Base-by-base conservation (phyloP, 2,797 vertebrate genomes). In the Hydrocynus forskahlii region DNA sequence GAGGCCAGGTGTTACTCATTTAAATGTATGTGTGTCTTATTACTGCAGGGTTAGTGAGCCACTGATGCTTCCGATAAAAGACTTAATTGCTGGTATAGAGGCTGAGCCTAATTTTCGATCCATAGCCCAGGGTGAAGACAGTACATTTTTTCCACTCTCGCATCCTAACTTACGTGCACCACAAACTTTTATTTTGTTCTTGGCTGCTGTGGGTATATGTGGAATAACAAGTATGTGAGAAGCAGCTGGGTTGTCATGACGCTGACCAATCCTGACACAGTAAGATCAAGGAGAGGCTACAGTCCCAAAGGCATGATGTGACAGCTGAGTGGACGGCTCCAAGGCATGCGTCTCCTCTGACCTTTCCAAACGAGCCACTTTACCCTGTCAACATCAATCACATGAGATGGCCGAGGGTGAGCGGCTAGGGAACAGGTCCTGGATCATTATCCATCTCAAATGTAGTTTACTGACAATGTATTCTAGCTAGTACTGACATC, bases 1-100 rank as follows among this genome's bases (percentile, higher is more conserved):
- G 57, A n/a, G 40, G 48, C 75, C 71, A 75, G 43, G 60, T 68
- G 63, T 59, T 68, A 29, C 35, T 70, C 50, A 71, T 86, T 83
- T 83, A 73, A 71, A 76, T 21, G 29, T 43, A 69, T 75, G 68
- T 80, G 81, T 80, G 52, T 78, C 55, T 80, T 70, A 71, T 48
- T 69, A 69, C 10, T 4, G 4, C 43, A 7, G 64, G 59, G 50
- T 54, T 54, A 57, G 59, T 25, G 40, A 73, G 60, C n/a, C 69
- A 71, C 23, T 75, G 60, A 73, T 75, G 79, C 40, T 76, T 81
- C 54, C 72, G 76, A 79, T 79, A 79, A 48, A 60, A 25, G 9
- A 67, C 62, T 50, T 67, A 40, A 78, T 68, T 59, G 64, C 81
- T 67, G 48, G 48, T 73, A 66, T 73, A 50, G 38, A 59, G 69